Conservation (phyloP, 2,888 invertebrate genomes). For the Torymus aiolomorphi region DNA sequence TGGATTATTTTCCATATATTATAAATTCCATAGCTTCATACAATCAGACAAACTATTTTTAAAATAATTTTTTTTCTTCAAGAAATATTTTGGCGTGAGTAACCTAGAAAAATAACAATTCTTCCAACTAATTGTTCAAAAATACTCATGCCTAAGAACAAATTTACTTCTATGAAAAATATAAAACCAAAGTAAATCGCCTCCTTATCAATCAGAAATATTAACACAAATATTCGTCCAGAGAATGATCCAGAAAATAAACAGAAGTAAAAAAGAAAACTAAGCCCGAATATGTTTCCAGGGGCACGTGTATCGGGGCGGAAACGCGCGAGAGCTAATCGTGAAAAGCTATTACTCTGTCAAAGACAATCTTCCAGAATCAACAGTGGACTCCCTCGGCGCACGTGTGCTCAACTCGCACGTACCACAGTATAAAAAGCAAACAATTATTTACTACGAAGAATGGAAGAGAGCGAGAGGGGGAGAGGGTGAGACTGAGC, state of each 20-base stretch:
- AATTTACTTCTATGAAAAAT: too few species aligned
- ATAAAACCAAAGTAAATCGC: too few species aligned
- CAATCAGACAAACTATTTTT: too few species aligned
- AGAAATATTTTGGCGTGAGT: too few species aligned
- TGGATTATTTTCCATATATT: too few species aligned
- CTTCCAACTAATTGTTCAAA: too few species aligned
- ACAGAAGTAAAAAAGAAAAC: neutral
- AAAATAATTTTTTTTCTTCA: too few species aligned
- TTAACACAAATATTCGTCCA: too few species aligned
- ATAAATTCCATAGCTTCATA: too few species aligned
- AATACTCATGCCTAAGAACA: too few species aligned
- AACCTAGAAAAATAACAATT: too few species aligned
- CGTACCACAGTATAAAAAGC: constrained; percentile 14
- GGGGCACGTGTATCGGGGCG: neutral
- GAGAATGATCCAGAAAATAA: neutral
- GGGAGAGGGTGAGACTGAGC: neutral
- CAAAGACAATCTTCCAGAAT: constrained; percentile 27
- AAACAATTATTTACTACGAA: constrained; percentile 33
- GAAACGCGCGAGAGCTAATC: constrained; percentile 7
- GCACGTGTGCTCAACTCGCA: neutral
- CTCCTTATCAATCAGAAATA: too few species aligned
- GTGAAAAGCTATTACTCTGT: constrained; percentile 28
- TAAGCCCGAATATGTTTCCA: neutral
- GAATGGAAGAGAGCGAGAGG: neutral
- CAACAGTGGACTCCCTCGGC: neutral